A percentile compares a stretch with the other conserved stretches of the same genome.
Conservation (phyloP, 1,140 invertebrate species). For the Bursaphelenchus mucronatus region DNA sequence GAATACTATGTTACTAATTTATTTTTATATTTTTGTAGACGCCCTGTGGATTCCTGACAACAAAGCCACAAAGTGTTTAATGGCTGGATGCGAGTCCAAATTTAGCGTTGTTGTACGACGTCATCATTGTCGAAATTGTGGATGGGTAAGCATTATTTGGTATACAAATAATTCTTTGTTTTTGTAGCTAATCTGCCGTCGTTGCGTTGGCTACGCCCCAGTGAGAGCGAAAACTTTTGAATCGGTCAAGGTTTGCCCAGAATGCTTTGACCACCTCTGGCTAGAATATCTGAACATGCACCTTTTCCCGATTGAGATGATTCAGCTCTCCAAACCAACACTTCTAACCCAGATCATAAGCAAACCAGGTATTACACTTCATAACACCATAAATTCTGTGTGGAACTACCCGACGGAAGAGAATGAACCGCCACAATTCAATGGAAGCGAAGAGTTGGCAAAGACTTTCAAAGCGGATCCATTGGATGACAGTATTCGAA, state of each 20-base stretch:
- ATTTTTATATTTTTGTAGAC: conserved; percentile 12
- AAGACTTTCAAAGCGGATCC: conserved; percentile 35
- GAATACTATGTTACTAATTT: not conserved
- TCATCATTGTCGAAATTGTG: conserved; percentile 46
- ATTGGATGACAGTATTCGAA: conserved; percentile 25
- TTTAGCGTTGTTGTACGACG: conserved; percentile 40
- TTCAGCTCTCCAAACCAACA: conserved; percentile 6
- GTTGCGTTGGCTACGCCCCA: conserved; percentile 43
- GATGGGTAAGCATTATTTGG: conserved; percentile 28
- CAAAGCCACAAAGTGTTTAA: conserved; percentile 45
- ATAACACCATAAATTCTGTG: conserved; percentile 3
- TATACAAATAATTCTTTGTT: not conserved
- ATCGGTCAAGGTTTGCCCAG: conserved; percentile 41
- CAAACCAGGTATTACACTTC: not conserved
- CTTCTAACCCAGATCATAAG: conserved; percentile 2
- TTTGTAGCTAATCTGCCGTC: conserved; percentile 43
- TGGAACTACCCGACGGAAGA: not conserved
- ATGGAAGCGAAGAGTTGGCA: conserved; percentile 10
- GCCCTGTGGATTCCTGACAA: conserved; percentile 47
- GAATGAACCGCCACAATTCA: conserved; percentile 1
- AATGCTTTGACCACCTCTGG: conserved; percentile 38
- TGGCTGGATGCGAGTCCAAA: conserved; percentile 42
- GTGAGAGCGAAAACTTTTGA: conserved; percentile 33
- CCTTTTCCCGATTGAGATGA: conserved; percentile 24
- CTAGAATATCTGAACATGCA: conserved; percentile 28